Evolutionary conservation across 1,140 invertebrate genomes (phyloP).

Genomic region (Pseudomyrmex sp.): DNA sequence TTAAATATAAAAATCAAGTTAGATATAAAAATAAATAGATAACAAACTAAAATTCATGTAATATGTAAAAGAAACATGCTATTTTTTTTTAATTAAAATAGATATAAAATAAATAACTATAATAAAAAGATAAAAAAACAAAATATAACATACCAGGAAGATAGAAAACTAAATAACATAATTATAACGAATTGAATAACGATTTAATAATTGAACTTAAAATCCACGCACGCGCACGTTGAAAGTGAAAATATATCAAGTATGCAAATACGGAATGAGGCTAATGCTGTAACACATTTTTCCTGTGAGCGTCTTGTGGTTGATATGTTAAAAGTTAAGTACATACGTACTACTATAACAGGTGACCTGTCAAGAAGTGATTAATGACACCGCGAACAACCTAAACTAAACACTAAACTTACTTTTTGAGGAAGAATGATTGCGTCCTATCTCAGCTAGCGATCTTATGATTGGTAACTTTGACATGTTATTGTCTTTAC

Average conservation of each 20-base stretch:
- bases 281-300: constrained; percentile 25
- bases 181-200: neutral
- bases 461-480: constrained; percentile 97
- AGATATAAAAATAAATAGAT: too few species aligned
- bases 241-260: neutral
- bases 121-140: neutral
- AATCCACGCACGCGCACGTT: neutral
- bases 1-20: too few species aligned
- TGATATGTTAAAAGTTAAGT: constrained; percentile 14
- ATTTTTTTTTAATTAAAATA: too few species aligned
- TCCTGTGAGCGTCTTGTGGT: constrained; percentile 3
- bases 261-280: neutral
- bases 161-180: neutral
- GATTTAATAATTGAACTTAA: neutral
- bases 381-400: constrained; percentile 9
- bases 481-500: constrained; percentile 92
- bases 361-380: constrained; percentile 34
- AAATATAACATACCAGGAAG: too few species aligned
- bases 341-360: constrained; percentile 33
- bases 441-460: constrained; percentile 97
- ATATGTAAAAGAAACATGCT: too few species aligned
- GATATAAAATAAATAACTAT: too few species aligned
- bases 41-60: too few species aligned
- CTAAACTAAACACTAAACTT: constrained; percentile 85
- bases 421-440: constrained; percentile 98